Percentiles rank a stretch among this genome's conserved stretches.
Evolutionary conservation across 2,888 invertebrate species (phyloP).

Genomic region (Patella caerulea): DNA sequence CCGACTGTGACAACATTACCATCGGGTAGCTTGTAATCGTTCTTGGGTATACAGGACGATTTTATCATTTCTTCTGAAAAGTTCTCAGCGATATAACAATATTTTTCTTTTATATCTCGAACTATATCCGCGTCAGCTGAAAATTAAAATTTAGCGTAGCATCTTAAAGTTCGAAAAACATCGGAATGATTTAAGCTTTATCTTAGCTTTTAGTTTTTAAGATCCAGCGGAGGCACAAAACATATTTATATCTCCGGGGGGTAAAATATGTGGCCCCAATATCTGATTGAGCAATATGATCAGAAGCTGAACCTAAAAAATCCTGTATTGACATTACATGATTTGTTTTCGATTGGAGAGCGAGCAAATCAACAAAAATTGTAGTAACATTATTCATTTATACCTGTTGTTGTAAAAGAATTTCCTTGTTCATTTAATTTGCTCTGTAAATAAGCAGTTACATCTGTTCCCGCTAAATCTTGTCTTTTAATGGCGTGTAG

Average conservation of each 20-base stretch:
- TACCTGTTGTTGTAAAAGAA: not conserved
- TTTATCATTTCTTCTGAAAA: constrained; percentile 48
- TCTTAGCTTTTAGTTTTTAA: too few species aligned
- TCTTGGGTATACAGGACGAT: not conserved
- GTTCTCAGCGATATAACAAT: constrained; percentile 48
- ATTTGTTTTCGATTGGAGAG: too few species aligned
- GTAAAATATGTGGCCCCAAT: too few species aligned
- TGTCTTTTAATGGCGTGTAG: not conserved
- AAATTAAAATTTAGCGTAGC: not conserved
- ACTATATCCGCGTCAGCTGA: not conserved
- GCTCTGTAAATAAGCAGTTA: not conserved
- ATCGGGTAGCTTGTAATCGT: not conserved
- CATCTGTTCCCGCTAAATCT: not conserved
- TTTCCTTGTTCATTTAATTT: not conserved
- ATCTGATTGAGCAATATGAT: too few species aligned
- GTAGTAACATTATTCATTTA: not conserved
- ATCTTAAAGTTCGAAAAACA: not conserved
- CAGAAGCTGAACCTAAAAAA: too few species aligned
- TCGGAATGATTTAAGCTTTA: too few species aligned
- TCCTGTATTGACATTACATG: too few species aligned
- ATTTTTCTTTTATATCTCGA: constrained; percentile 10
- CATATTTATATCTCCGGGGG: too few species aligned
- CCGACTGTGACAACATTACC: not conserved
- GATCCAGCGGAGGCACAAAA: too few species aligned
- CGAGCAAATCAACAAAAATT: too few species aligned